Percentiles rank a stretch among this genome's conserved stretches.
Conservation (phyloP, 2,888 invertebrate genomes). For the Cantharis nigra region DNA sequence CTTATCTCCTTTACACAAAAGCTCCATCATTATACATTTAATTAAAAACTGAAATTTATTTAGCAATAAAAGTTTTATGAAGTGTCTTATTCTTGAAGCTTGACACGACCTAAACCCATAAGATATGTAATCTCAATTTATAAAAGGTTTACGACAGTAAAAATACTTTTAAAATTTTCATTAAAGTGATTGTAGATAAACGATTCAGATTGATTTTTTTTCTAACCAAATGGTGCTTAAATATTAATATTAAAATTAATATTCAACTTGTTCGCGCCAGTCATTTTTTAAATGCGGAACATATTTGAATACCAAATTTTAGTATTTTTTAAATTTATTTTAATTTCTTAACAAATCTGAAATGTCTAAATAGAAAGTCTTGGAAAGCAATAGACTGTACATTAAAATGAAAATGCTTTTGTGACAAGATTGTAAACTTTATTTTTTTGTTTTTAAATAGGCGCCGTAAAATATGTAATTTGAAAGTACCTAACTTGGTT, state of each 20-base stretch:
- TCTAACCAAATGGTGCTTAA: not conserved
- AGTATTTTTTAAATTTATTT: not conserved
- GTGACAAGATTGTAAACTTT: not conserved
- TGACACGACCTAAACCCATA: not conserved
- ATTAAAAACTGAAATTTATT: not conserved
- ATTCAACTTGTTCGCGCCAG: not conserved
- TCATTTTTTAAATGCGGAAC: not conserved
- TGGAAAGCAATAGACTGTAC: not conserved
- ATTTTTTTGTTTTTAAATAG: not conserved
- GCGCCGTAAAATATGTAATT: not conserved
- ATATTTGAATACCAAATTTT: not conserved
- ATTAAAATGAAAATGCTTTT: not conserved
- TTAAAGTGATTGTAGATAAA: not conserved
- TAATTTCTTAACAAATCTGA: not conserved
- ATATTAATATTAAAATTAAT: not conserved
- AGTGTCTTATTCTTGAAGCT: not conserved
- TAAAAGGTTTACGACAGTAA: not conserved
- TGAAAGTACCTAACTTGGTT: slow-evolving; percentile 1
- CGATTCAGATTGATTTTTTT: not conserved
- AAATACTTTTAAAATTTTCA: not conserved
- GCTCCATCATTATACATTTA: not conserved
- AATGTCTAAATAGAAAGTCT: not conserved
- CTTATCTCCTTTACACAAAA: not conserved
- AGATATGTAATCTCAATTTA: not conserved
- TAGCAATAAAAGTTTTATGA: not conserved